A percentile compares a stretch with the other conserved stretches of the same genome.
Evolutionary conservation across 2,113 vertebrate species (phyloP).

Genomic region (Corydoras maculifer): DNA sequence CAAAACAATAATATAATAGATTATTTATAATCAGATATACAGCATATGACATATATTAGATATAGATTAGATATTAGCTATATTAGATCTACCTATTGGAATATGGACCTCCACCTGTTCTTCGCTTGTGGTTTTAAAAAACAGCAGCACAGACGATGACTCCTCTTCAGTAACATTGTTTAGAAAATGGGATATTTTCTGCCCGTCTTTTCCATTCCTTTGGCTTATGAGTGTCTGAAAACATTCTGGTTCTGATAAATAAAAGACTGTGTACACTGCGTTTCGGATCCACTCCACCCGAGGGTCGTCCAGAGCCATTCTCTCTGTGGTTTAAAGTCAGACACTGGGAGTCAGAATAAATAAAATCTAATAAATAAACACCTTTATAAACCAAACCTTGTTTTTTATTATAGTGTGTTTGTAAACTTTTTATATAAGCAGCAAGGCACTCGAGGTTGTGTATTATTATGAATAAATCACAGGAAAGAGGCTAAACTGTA

Average conservation of each 20-base stretch:
- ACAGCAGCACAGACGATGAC: conserved; percentile 58
- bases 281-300: conserved; percentile 78
- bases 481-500: too few relatives aligned
- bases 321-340: neutral
- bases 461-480: too few relatives aligned
- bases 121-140: conserved; percentile 60
- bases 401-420: too few relatives aligned
- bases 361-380: too few relatives aligned
- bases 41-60: neutral
- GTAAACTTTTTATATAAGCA: too few relatives aligned
- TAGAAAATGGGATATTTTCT: conserved; percentile 65
- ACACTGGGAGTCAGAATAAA: too few relatives aligned
- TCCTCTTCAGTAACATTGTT: conserved; percentile 55
- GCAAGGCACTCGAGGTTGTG: too few relatives aligned
- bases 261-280: conserved; percentile 57
- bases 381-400: too few relatives aligned
- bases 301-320: conserved; percentile 68
- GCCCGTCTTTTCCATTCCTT: conserved; percentile 59
- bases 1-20: neutral
- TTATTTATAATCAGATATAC: too few relatives aligned
- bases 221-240: conserved; percentile 78
- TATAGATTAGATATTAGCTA: too few relatives aligned
- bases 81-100: conserved; percentile 26
- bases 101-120: conserved; percentile 60
- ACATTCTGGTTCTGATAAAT: conserved; percentile 52